These are phyloP conservation scores for Ctenomys sociabilis DNA, from an alignment of 2,113 vertebrate genomes.

Conservation along the genomic window DNA sequence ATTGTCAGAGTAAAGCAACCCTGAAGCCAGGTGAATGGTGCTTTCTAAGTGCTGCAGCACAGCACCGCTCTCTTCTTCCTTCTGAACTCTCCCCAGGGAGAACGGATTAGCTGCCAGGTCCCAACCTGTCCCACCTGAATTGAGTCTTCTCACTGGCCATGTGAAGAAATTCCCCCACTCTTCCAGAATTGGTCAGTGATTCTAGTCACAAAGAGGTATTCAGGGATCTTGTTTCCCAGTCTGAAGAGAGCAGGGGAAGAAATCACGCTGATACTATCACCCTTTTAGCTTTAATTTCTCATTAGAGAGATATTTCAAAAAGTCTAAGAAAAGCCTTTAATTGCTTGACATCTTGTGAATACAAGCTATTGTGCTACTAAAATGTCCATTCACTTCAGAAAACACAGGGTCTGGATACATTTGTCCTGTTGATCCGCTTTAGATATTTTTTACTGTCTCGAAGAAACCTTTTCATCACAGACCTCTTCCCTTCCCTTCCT, in stretches of 20 bases:
- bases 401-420: slow-evolving; percentile 63
- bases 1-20: neutral
- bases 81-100: slow-evolving; percentile 71
- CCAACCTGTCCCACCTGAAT: slow-evolving; percentile 75
- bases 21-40: neutral
- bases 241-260: slow-evolving; percentile 61
- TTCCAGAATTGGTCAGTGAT: slow-evolving; percentile 70
- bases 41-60: neutral
- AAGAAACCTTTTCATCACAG: slow-evolving; percentile 62
- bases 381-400: slow-evolving; percentile 82
- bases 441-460: slow-evolving; percentile 76
- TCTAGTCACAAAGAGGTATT: slow-evolving; percentile 83
- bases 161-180: slow-evolving; percentile 74
- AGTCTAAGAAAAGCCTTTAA: slow-evolving; percentile 81
- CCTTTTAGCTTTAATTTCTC: slow-evolving; percentile 85
- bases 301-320: slow-evolving; percentile 81
- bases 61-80: slow-evolving; percentile 67
- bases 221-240: slow-evolving; percentile 85
- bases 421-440: slow-evolving; percentile 80
- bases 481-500: neutral
- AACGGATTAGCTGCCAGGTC: slow-evolving; percentile 75
- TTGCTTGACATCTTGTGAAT: slow-evolving; percentile 81
- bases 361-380: slow-evolving; percentile 82
- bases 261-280: slow-evolving; percentile 80
- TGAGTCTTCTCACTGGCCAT: slow-evolving; percentile 71